A percentile compares a stretch with the other conserved stretches of the same genome.
phyloP scores from a whole-genome alignment of 1,140 invertebrate genomes.

The Phthorimaea operculella region DNA sequence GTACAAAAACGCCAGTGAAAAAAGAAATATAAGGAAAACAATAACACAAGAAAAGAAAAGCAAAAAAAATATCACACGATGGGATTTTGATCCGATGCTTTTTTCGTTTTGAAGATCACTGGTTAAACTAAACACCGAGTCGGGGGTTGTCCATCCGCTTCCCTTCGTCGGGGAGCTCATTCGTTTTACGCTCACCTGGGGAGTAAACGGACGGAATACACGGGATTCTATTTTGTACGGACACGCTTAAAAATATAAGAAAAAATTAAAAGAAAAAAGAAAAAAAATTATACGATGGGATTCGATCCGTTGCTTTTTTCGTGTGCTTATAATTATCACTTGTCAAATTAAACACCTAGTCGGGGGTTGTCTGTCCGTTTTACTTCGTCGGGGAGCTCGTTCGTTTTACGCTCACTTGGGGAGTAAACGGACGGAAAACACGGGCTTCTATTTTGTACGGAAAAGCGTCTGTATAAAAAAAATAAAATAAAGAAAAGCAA shows the following conservation, averaged over 20 bases:
- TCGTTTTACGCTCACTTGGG: constrained; percentile 27
- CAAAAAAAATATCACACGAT: background rate
- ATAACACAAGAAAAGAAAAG: no score
- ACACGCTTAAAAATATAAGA: no score
- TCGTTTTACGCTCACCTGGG: constrained; percentile 27
- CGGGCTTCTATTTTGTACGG: no score
- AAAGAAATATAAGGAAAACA: constrained; percentile 6
- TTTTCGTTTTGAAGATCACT: background rate
- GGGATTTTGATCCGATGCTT: background rate
- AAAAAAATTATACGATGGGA: no score
- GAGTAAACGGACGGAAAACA: background rate
- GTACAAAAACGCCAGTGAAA: background rate
- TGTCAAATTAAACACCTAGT: background rate
- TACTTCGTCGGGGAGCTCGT: constrained; percentile 21
- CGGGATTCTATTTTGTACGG: background rate
- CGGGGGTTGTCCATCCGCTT: constrained; percentile 9
- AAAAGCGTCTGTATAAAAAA: background rate
- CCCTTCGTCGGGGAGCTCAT: constrained; percentile 22
- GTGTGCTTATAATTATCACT: no score
- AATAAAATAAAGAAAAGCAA: constrained; percentile 6
- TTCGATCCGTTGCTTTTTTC: no score
- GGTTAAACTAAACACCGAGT: background rate
- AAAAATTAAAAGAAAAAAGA: no score
- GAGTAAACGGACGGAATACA: constrained; percentile 13
- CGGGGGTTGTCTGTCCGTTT: constrained; percentile 10